A percentile compares a stretch with the other conserved stretches of the same genome.
These are phyloP conservation scores for Pseudomyrmex sp. DNA, from an alignment of 1,140 invertebrate genomes.

Conservation along the genomic window DNA sequence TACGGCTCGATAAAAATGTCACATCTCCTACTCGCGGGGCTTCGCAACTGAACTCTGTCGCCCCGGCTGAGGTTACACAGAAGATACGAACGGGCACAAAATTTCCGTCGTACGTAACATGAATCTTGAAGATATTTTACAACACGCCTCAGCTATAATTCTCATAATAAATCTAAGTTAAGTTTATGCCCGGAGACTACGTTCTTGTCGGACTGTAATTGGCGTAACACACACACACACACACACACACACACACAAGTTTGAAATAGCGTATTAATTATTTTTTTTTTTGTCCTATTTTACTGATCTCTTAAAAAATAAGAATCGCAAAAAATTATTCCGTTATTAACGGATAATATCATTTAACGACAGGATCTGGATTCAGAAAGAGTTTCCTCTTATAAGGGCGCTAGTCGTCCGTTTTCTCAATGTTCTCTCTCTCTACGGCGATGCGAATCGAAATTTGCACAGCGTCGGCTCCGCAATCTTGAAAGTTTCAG, in stretches of 20 bases:
- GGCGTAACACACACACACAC: neutral
- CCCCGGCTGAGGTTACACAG: constrained; percentile 29
- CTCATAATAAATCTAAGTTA: constrained; percentile 53
- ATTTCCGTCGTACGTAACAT: constrained; percentile 49
- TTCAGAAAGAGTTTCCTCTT: constrained; percentile 33
- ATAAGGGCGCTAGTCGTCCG: constrained; percentile 37
- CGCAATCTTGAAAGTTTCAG: constrained; percentile 82
- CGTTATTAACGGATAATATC: constrained; percentile 19
- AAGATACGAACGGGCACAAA: neutral
- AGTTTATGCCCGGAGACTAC: constrained; percentile 6
- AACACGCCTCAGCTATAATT: constrained; percentile 54
- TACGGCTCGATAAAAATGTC: constrained; percentile 80
- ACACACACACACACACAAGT: neutral
- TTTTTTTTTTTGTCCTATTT: too few species aligned
- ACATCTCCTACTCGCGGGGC: constrained; percentile 61
- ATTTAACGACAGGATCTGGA: constrained; percentile 56
- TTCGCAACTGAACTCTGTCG: constrained; percentile 34
- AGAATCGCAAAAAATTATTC: neutral
- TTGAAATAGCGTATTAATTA: too few species aligned
- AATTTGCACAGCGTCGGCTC: constrained; percentile 70
- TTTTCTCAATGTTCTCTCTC: constrained; percentile 55
- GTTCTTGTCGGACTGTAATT: neutral
- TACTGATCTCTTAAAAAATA: neutral
- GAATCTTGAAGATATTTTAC: constrained; percentile 56
- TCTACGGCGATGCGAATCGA: constrained; percentile 59